A percentile compares a stretch with the other conserved stretches of the same genome.
These are phyloP conservation scores for Tenthredo livida DNA, from an alignment of 2,888 invertebrate genomes.

Conservation along the genomic window DNA sequence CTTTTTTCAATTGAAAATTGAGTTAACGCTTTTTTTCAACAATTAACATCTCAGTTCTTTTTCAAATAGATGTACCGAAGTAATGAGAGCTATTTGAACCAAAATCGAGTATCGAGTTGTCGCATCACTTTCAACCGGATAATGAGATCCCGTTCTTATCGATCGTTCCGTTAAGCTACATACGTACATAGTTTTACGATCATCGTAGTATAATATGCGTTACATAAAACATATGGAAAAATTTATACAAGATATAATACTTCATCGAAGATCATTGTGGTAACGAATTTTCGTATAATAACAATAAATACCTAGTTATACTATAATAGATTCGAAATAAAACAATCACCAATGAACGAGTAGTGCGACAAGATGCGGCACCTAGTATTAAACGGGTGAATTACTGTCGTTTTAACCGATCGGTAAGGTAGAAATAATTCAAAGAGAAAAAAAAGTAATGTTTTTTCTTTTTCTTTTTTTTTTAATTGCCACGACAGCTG, in stretches of 20 bases:
- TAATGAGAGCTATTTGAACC: neutral
- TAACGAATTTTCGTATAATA: neutral
- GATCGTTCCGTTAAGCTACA: too few relatives aligned
- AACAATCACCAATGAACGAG: slow-evolving; percentile 65
- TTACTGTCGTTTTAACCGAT: neutral
- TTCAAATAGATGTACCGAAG: neutral
- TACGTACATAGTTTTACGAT: neutral
- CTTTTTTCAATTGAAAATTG: neutral
- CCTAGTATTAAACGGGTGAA: neutral
- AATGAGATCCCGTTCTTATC: neutral
- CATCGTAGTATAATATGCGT: neutral
- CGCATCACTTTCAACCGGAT: neutral
- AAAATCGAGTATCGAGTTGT: neutral
- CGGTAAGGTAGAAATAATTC: neutral
- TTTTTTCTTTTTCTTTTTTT: neutral
- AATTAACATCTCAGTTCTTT: neutral
- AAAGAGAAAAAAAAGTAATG: neutral
- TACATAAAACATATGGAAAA: neutral
- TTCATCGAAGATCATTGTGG: neutral
- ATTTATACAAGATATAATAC: neutral
- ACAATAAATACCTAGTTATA: neutral
- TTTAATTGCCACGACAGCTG: neutral
- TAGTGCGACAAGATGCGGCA: neutral
- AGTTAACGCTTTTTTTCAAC: neutral
- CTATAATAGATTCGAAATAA: neutral